Percentiles rank a stretch among this genome's conserved stretches.
Conservation (phyloP, 2,113 vertebrate genomes). For the Sakesphorus luctuosus region DNA sequence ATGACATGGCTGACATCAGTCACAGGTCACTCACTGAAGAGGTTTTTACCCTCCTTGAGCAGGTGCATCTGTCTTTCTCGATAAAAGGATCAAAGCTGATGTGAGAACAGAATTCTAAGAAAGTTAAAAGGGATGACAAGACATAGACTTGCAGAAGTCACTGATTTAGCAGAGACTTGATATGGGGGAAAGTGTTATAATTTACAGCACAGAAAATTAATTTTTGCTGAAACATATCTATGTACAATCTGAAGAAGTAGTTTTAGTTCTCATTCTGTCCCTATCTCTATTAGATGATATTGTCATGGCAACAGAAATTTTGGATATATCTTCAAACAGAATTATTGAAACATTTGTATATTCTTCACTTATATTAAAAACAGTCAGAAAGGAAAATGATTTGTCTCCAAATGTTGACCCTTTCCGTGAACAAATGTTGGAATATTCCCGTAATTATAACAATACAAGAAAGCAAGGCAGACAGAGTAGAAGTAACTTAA, state of each 20-base stretch:
- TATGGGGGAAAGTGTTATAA: background rate
- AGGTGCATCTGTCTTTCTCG: background rate
- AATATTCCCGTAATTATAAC: background rate
- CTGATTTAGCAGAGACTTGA: background rate
- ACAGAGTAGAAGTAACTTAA: background rate
- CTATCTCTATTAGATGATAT: background rate
- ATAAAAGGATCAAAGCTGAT: background rate
- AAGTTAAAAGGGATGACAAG: background rate
- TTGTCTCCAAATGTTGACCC: background rate
- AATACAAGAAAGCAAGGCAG: background rate
- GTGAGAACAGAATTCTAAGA: background rate
- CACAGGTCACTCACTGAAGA: background rate
- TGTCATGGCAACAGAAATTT: background rate
- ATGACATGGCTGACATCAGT: background rate
- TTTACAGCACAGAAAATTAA: background rate
- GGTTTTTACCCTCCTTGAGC: background rate
- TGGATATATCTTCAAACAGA: background rate
- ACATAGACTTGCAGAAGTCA: background rate
- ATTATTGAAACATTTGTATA: background rate
- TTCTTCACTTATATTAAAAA: background rate
- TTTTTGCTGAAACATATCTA: background rate
- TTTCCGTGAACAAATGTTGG: background rate
- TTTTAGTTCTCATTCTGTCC: background rate
- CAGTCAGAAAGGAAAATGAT: background rate
- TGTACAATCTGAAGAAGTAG: background rate